These are phyloP conservation scores for Columba guinea DNA, from an alignment of 2,797 vertebrate genomes.

Conservation along the genomic window DNA sequence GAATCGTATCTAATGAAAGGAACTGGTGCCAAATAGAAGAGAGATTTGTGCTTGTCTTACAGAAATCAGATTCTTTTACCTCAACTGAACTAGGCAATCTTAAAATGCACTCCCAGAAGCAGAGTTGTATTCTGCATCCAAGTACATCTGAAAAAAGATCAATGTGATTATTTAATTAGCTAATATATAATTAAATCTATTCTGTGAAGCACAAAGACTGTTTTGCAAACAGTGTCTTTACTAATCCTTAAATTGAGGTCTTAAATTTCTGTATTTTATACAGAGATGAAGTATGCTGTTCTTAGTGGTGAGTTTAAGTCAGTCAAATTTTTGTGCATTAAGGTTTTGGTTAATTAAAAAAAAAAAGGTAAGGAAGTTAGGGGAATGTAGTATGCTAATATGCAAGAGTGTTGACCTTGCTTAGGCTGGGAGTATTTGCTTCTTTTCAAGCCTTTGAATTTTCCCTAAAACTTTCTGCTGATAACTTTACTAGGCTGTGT, in stretches of 20 bases:
- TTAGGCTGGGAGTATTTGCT: background rate
- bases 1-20: slow-evolving; percentile 43
- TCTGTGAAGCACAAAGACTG: background rate
- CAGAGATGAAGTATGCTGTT: background rate
- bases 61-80: background rate
- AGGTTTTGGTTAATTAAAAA: background rate
- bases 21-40: slow-evolving; percentile 14
- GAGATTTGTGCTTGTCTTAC: slow-evolving; percentile 9
- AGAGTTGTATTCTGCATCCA: background rate
- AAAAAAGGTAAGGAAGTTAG: too few species aligned
- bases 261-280: rapidly evolving
- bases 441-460: background rate
- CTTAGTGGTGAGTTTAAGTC: rapidly evolving
- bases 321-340: rapidly evolving
- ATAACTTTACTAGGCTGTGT: background rate
- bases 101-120: background rate
- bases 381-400: background rate
- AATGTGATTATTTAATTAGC: background rate
- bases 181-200: too few species aligned
- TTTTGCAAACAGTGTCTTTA: background rate
- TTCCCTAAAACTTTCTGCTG: too few species aligned
- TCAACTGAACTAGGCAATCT: background rate
- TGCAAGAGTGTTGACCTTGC: rapidly evolving
- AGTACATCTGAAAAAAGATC: background rate
- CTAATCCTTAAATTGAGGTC: background rate